Evolutionary conservation across 2,113 vertebrate species (phyloP).

Genomic region (Archocentrus centrarchus): DNA sequence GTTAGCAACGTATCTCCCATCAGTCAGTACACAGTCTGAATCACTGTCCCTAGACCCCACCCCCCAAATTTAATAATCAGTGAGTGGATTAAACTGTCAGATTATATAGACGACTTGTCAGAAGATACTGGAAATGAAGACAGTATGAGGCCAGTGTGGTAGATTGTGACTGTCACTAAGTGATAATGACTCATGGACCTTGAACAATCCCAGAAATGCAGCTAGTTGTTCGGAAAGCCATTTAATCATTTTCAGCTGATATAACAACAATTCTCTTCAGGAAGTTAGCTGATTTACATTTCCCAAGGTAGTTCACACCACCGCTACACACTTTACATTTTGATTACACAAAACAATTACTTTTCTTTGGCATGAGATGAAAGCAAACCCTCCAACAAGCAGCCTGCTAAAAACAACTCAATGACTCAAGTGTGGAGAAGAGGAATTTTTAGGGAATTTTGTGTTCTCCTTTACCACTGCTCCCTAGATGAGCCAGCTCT

Average conservation of each 20-base stretch:
- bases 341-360: not conserved
- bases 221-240: not conserved
- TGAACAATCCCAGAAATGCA: slow-evolving; percentile 3
- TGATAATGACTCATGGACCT: slow-evolving; percentile 30
- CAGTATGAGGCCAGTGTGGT: not conserved
- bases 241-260: not conserved
- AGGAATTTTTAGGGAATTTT: slow-evolving; percentile 13
- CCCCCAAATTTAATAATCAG: slow-evolving; percentile 40
- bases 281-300: not conserved
- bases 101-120: slow-evolving; percentile 40
- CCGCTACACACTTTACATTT: not conserved
- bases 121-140: slow-evolving; percentile 28
- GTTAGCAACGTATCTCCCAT: slow-evolving; percentile 24
- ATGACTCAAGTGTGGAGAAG: not conserved
- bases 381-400: not conserved
- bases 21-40: slow-evolving; percentile 18
- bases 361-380: not conserved
- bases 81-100: slow-evolving; percentile 47
- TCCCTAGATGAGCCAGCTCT: slow-evolving; percentile 25
- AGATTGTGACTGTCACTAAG: slow-evolving; percentile 17
- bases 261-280: not conserved
- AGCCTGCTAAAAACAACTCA: not conserved
- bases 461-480: slow-evolving; percentile 3
- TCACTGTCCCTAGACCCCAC: slow-evolving; percentile 17
- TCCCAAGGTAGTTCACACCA: not conserved